Base-by-base conservation (phyloP, 2,113 vertebrate genomes). In the Phalacrocorax carbo region DNA sequence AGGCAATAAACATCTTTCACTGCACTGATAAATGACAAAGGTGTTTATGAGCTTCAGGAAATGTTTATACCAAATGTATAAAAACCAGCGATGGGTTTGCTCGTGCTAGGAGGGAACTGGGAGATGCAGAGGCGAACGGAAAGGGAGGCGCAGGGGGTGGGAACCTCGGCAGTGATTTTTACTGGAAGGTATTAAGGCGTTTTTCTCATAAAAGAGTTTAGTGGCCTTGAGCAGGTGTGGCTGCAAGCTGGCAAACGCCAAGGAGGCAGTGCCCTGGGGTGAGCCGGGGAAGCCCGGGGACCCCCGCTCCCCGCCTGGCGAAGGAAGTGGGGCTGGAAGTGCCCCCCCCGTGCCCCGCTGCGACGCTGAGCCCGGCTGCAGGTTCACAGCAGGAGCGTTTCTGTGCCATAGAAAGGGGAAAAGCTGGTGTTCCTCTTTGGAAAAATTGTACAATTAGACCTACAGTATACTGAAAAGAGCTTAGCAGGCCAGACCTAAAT, bases 41-140 rank as follows among this genome's bases (percentile, higher is more conserved):
- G 97, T 96, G 97, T 98, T 98, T 98, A 97, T 91, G 96, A 82
- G 95, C 93, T 80, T 64, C 94, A 87, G 96, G 97, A 98, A 96
- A 96, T n/a, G 88, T 94, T 97, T 73, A 93, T 73, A n/a, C 92
- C 93, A 46, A 93, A 93, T 6, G 87, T 52, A 80, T 54, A 75
- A 65, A 90, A 38, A 9, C 10, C 94, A 76, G 94, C 86, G 90
- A 93, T 58, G 94, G 46, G 91, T 61, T 60, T 7, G 64, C 34
- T 87, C 40, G 8, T 4, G 10, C 55, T 83, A 13, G 54, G 0
- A 2, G n/a, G 82, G 87, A 70, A 29, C 1, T 44, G 84, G 68
- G n/a, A 64, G 76, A 57, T 19, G 57, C 21, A 10, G 36, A 69
- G 80, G n/a, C 15, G 14, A 30, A 16, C 2, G 30, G 62, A 62